Conservation (phyloP, 2,113 vertebrate species). For the Bos javanicus region DNA sequence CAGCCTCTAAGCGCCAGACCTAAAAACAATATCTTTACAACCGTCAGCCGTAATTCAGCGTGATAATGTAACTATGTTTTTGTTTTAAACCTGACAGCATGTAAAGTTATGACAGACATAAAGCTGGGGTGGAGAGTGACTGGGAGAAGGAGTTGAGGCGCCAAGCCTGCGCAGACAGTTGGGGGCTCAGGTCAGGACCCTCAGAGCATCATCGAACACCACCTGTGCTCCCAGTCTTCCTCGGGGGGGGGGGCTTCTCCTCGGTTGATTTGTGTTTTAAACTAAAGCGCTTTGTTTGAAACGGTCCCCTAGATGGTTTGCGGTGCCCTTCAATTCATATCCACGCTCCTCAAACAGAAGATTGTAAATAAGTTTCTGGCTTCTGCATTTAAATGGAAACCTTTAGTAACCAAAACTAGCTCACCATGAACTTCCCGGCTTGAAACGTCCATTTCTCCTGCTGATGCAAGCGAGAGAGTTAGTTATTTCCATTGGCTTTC, state of each 20-base stretch:
- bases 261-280: not conserved
- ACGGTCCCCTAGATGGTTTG: not conserved
- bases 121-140: not conserved
- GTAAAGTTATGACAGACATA: not conserved
- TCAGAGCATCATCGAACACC: fast-evolving
- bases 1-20: not conserved
- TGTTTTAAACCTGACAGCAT: not conserved
- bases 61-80: not conserved
- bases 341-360: not conserved
- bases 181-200: fast-evolving
- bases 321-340: not conserved
- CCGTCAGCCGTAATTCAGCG: not conserved
- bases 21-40: not conserved
- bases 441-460: not conserved
- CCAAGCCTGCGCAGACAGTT: fast-evolving
- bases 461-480: not conserved
- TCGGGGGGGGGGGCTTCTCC: not conserved
- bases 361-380: constrained; percentile 18
- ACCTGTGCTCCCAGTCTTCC: fast-evolving
- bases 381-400: not conserved
- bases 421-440: not conserved
- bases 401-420: constrained; percentile 12
- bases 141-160: fast-evolving
- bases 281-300: not conserved
- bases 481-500: constrained; percentile 53